Conservation (phyloP, 2,888 invertebrate genomes). For the Andrena dorsata region DNA sequence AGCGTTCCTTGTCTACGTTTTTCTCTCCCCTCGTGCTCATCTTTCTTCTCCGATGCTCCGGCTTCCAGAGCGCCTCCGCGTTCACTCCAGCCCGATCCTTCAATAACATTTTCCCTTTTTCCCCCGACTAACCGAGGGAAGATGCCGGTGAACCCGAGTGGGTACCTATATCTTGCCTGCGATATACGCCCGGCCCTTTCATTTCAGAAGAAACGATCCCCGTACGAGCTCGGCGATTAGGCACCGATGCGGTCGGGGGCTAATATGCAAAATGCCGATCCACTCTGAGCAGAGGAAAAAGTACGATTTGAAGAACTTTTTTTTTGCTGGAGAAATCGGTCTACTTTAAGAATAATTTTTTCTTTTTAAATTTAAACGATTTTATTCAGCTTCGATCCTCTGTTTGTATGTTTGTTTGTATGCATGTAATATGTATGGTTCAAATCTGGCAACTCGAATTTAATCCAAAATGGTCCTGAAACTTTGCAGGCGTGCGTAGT, state of each 20-base stretch:
- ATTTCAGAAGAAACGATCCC: conserved; percentile 21
- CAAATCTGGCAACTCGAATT: too few species aligned
- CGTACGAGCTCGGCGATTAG: conserved; percentile 46
- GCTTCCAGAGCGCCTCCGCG: conserved; percentile 23
- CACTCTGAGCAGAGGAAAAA: not conserved
- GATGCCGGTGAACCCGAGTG: conserved; percentile 22
- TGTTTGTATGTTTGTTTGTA: too few species aligned
- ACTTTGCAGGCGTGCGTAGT: too few species aligned
- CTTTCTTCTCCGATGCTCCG: conserved; percentile 43
- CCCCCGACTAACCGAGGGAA: conserved; percentile 11
- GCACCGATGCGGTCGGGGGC: conserved; percentile 17
- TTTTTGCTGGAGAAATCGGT: too few species aligned
- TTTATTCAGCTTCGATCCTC: too few species aligned
- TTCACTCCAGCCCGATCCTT: conserved; percentile 70
- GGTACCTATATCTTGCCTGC: conserved; percentile 19
- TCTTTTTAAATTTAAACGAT: too few species aligned
- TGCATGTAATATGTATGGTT: too few species aligned
- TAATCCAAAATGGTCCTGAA: too few species aligned
- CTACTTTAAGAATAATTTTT: too few species aligned
- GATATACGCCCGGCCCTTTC: conserved; percentile 18
- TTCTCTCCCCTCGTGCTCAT: conserved; percentile 48
- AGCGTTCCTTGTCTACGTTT: conserved; percentile 79
- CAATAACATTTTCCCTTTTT: conserved; percentile 81
- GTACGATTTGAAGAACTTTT: too few species aligned
- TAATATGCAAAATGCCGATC: conserved; percentile 27